phyloP scores from a whole-genome alignment of 2,797 vertebrate species.

The Mycteria americana region DNA sequence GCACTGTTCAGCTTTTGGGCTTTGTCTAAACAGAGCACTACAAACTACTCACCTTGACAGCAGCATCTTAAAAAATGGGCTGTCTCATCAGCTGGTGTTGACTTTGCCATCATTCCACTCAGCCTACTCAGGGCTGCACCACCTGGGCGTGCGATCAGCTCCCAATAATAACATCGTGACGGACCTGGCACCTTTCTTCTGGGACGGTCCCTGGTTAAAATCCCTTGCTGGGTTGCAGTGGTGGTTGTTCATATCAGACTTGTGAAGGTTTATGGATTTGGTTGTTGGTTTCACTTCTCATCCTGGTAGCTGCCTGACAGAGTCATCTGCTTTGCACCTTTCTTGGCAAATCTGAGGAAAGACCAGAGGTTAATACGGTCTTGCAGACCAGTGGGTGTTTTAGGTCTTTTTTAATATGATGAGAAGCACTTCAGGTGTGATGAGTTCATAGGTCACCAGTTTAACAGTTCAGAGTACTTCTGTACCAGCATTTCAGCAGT shows the following conservation, averaged over 20 bases:
- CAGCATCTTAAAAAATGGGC: neutral
- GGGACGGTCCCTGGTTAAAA: neutral
- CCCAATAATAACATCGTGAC: fast-evolving
- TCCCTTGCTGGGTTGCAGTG: neutral
- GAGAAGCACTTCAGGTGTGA: neutral
- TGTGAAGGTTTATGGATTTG: neutral
- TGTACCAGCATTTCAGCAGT: neutral
- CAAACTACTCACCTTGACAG: neutral
- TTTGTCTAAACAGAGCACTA: neutral
- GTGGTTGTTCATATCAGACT: neutral
- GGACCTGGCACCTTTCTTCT: neutral
- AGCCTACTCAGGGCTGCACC: neutral
- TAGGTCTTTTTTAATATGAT: neutral
- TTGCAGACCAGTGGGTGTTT: neutral
- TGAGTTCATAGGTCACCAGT: neutral
- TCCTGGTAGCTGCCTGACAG: neutral
- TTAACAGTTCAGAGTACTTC: neutral
- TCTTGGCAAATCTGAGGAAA: neutral
- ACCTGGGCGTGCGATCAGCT: neutral
- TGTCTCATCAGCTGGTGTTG: neutral
- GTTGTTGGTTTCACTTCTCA: neutral
- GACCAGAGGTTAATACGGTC: neutral
- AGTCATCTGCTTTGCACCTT: neutral
- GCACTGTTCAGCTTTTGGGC: neutral
- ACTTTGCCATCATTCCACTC: neutral